Conservation (phyloP, 2,888 invertebrate genomes). For the Callinectes sapidus region DNA sequence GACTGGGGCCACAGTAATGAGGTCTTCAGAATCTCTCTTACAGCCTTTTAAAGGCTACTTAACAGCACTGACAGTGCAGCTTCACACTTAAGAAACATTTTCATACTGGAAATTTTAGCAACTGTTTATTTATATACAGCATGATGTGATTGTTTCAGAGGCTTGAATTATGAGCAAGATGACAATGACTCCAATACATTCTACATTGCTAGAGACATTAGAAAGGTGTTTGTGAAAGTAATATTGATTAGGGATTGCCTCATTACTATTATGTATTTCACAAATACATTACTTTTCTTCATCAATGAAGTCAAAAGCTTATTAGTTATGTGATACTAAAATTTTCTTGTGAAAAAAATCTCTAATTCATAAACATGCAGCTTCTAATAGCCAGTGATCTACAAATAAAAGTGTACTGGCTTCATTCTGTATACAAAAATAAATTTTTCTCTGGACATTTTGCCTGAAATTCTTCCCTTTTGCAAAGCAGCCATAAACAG, state of each 20-base stretch:
- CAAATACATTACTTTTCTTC: neutral
- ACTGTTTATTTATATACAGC: neutral
- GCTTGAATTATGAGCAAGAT: neutral
- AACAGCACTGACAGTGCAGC: neutral
- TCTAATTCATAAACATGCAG: no score
- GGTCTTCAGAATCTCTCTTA: neutral
- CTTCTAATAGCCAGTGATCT: no score
- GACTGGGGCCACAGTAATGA: neutral
- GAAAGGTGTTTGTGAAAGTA: neutral
- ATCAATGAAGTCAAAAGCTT: neutral
- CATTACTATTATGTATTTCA: neutral
- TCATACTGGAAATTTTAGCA: neutral
- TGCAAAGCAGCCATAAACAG: no score
- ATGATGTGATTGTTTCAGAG: constrained; percentile 7
- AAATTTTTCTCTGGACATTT: no score
- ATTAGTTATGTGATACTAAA: neutral
- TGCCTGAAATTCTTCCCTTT: no score
- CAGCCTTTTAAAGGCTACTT: constrained; percentile 13
- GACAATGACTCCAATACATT: neutral
- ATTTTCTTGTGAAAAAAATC: neutral
- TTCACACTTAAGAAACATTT: neutral
- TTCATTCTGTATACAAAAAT: no score
- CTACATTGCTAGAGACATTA: neutral
- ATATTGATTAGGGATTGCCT: neutral
- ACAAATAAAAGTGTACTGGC: no score